A percentile compares a stretch with the other conserved stretches of the same genome.
Conservation (phyloP, 2,113 vertebrate genomes). For the Bos indicus region DNA sequence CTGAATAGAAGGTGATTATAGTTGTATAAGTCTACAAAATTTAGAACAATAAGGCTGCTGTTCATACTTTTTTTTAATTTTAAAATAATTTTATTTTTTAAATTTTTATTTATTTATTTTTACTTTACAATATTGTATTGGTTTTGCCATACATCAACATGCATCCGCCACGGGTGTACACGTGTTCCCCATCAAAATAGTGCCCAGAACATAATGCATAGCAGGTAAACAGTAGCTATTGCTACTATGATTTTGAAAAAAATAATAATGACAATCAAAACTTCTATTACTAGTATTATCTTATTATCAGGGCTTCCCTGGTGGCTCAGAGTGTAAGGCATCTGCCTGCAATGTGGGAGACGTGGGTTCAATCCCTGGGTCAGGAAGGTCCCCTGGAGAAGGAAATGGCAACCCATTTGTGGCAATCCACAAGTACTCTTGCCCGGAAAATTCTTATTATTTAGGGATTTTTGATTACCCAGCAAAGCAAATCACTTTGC, state of each 20-base stretch:
- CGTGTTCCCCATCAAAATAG: background rate
- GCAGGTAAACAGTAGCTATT: background rate
- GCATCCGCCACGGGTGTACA: too few relatives aligned
- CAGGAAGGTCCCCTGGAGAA: background rate
- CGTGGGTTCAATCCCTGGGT: accelerated
- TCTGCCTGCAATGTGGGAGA: background rate
- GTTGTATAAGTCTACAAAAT: slow-evolving; percentile 57
- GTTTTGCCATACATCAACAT: too few relatives aligned
- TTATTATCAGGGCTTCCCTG: background rate
- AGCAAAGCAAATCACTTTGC: background rate
- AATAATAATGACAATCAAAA: background rate
- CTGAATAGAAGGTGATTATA: slow-evolving; percentile 70
- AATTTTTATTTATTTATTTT: too few relatives aligned
- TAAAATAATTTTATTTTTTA: too few relatives aligned
- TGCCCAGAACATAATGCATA: background rate
- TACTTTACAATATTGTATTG: too few relatives aligned
- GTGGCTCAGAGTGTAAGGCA: background rate
- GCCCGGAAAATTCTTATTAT: background rate
- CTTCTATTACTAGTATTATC: background rate
- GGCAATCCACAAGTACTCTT: background rate
- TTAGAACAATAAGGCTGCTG: slow-evolving; percentile 59
- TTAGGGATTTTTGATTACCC: background rate
- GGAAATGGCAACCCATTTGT: background rate
- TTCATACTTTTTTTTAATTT: slow-evolving; percentile 11
- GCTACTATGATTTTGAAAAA: background rate